These are phyloP conservation scores for Teleogryllus occipitalis DNA, from an alignment of 1,140 invertebrate species.

Conservation along the genomic window DNA sequence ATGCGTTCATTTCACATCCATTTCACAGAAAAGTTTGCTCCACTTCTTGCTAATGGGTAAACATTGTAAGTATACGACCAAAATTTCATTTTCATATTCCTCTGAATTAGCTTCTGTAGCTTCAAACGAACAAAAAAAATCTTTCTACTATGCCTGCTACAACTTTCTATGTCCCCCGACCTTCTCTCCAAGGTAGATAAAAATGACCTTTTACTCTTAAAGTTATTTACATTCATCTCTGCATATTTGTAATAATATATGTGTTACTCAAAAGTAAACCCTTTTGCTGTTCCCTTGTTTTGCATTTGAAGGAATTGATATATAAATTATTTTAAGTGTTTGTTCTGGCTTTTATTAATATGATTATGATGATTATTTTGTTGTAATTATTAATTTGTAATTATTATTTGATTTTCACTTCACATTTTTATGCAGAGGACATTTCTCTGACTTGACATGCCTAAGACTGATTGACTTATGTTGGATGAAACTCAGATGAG, in stretches of 20 bases:
- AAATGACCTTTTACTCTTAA: no score
- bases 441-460: no score
- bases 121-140: not conserved
- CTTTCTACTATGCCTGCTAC: not conserved
- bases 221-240: no score
- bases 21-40: not conserved
- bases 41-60: not conserved
- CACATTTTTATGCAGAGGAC: no score
- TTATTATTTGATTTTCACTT: no score
- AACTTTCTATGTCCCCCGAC: not conserved
- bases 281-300: not conserved
- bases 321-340: no score
- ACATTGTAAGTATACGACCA: not conserved
- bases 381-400: no score
- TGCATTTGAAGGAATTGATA: not conserved
- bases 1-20: not conserved
- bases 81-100: not conserved
- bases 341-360: no score
- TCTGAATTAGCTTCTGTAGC: not conserved
- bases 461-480: no score
- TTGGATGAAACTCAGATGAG: no score
- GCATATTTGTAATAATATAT: no score
- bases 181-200: not conserved
- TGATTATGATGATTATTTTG: no score
- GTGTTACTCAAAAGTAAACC: not conserved